phyloP scores from a whole-genome alignment of 2,113 vertebrate species.

The Mola mola region DNA sequence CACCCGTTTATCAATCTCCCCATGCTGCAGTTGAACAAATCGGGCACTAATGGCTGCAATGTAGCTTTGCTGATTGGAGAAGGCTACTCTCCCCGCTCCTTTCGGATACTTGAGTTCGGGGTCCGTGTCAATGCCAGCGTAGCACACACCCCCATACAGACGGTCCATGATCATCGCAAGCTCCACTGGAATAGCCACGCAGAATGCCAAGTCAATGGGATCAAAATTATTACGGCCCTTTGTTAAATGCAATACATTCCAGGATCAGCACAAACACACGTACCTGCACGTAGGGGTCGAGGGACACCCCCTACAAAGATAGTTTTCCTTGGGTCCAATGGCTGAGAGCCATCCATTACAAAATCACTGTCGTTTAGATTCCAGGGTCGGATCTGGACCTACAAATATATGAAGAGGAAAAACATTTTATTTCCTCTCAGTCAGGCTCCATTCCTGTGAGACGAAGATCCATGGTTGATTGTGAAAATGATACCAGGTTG shows the following conservation, averaged over 20 bases:
- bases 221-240: neutral
- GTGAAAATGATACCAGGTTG: conserved; percentile 19
- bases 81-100: conserved; percentile 96
- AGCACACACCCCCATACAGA: conserved; percentile 98
- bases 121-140: conserved; percentile 98
- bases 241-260: neutral
- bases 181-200: conserved; percentile 85
- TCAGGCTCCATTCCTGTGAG: neutral
- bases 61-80: conserved; percentile 99
- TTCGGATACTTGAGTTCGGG: conserved; percentile 99
- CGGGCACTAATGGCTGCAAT: conserved; percentile 99
- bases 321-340: conserved; percentile 97
- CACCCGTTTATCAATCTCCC: conserved; percentile 99
- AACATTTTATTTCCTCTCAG: neutral
- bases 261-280: neutral
- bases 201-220: neutral
- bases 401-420: no score
- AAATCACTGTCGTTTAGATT: conserved; percentile 99
- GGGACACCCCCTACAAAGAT: conserved; percentile 99
- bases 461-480: conserved; percentile 8
- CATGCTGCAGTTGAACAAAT: conserved; percentile 99
- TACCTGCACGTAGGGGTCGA: conserved; percentile 97
- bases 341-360: conserved; percentile 99
- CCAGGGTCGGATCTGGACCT: conserved; percentile 99
- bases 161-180: conserved; percentile 99